Evolutionary conservation across 2,888 invertebrate genomes (phyloP).

Genomic region (Chaitophorus viminalis): DNA sequence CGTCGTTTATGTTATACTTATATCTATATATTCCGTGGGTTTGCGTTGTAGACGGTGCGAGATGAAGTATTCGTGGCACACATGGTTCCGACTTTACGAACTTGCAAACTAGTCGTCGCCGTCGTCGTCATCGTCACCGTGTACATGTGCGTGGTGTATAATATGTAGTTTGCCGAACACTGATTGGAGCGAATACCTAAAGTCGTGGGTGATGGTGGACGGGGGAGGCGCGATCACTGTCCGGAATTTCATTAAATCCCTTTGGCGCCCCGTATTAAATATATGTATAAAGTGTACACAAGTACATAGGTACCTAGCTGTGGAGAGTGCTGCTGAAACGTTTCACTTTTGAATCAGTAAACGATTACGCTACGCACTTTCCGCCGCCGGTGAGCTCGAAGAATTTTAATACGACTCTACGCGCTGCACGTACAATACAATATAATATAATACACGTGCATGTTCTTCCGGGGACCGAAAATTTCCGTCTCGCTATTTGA

Average conservation of each 20-base stretch:
- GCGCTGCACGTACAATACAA: too few relatives aligned
- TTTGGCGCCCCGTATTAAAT: neutral
- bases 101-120: neutral
- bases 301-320: too few relatives aligned
- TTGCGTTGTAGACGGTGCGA: neutral
- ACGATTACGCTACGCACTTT: neutral
- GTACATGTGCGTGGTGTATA: neutral
- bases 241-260: slow-evolving; percentile 47
- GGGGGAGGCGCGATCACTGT: neutral
- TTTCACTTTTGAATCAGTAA: slow-evolving; percentile 25
- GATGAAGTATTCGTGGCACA: neutral
- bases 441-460: too few relatives aligned
- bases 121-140: neutral
- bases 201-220: neutral
- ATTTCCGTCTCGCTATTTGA: neutral
- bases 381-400: slow-evolving; percentile 19
- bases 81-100: neutral
- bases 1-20: too few relatives aligned
- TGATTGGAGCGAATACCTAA: slow-evolving; percentile 1
- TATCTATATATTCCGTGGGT: neutral
- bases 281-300: too few relatives aligned
- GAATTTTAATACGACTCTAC: neutral
- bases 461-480: neutral
- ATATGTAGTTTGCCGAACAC: neutral
- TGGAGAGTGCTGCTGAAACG: too few relatives aligned